These are phyloP conservation scores for Holcopasites calliopsidis DNA, from an alignment of 1,140 invertebrate species.

Conservation along the genomic window DNA sequence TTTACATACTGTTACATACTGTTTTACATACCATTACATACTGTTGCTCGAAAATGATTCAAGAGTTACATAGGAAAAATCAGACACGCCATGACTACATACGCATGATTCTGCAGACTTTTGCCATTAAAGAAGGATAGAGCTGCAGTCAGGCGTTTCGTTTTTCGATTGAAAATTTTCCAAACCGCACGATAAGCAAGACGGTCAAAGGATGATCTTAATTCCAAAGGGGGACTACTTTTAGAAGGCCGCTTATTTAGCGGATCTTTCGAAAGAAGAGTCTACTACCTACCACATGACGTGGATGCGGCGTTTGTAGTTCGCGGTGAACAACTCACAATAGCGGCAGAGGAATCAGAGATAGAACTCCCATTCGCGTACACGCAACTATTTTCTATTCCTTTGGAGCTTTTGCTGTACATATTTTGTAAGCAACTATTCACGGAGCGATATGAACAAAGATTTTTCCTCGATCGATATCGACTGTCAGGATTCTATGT, in stretches of 20 bases:
- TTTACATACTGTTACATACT: not conserved
- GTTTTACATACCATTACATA: constrained; percentile 1
- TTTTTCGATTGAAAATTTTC: not conserved
- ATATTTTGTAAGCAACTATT: no score
- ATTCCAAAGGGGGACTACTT: not conserved
- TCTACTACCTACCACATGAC: not conserved
- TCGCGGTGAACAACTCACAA: not conserved
- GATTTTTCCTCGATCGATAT: no score
- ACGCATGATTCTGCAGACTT: no score
- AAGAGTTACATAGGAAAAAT: no score
- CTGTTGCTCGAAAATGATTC: not conserved
- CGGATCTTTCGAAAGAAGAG: not conserved
- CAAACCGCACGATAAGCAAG: not conserved
- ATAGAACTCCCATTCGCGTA: not conserved
- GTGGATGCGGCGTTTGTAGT: not conserved
- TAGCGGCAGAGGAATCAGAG: not conserved
- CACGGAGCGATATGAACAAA: no score
- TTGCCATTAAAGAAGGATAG: not conserved
- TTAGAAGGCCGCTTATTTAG: not conserved
- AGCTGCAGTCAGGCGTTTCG: no score
- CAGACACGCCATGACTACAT: no score
- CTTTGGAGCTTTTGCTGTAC: constrained; percentile 9
- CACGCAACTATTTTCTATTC: not conserved
- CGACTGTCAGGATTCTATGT: no score
- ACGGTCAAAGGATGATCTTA: not conserved